Conservation (phyloP, 2,888 invertebrate genomes). For the Bellardia pandia region DNA sequence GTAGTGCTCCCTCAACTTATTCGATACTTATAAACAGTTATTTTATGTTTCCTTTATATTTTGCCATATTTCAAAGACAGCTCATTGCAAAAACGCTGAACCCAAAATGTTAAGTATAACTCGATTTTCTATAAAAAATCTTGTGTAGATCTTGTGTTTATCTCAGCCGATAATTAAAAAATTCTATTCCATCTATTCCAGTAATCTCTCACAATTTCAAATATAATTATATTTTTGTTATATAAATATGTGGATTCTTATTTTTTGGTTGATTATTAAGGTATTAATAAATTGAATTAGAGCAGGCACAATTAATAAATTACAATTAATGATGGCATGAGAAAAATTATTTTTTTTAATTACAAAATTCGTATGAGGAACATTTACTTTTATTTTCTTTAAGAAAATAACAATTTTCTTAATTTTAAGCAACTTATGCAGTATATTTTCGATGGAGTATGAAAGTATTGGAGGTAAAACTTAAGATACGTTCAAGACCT, state of each 20-base stretch:
- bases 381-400: conserved; percentile 49
- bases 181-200: not conserved
- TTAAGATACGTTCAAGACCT: too few relatives aligned
- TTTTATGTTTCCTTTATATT: too few relatives aligned
- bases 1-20: too few relatives aligned
- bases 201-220: not conserved
- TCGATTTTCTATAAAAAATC: too few relatives aligned
- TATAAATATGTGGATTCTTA: conserved; percentile 18
- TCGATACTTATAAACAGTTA: too few relatives aligned
- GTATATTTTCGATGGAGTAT: too few relatives aligned
- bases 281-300: conserved; percentile 58
- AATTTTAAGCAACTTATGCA: not conserved
- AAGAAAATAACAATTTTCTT: conserved; percentile 20
- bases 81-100: too few relatives aligned
- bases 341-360: conserved; percentile 49
- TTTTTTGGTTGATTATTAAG: conserved; percentile 39
- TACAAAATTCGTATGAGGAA: conserved; percentile 70
- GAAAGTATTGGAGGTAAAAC: too few relatives aligned
- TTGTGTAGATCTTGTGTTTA: too few relatives aligned
- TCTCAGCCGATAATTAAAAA: too few relatives aligned
- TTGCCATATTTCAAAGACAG: too few relatives aligned
- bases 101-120: too few relatives aligned
- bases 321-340: conserved; percentile 63
- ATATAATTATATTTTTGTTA: not conserved
- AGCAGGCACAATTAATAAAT: conserved; percentile 74